Evolutionary conservation across 2,113 vertebrate species (phyloP).

Genomic region (Genyomyrus donnyi): DNA sequence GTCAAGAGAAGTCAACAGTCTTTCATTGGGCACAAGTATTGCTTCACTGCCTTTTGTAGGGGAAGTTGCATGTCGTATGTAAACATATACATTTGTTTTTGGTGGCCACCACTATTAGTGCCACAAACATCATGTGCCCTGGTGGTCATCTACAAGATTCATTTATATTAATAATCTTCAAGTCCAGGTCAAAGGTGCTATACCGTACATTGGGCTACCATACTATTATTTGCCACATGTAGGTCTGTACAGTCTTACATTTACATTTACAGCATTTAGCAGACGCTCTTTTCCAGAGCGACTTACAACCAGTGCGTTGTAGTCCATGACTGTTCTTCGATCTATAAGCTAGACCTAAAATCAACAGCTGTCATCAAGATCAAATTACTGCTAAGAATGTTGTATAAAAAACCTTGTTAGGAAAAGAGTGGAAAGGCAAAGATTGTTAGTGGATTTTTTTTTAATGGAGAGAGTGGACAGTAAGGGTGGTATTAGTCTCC

Average conservation of each 20-base stretch:
- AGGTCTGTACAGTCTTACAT: not conserved
- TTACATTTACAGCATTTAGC: too few relatives aligned
- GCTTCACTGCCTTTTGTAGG: not conserved
- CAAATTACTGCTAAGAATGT: too few relatives aligned
- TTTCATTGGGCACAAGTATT: not conserved
- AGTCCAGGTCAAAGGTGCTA: not conserved
- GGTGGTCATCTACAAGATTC: not conserved
- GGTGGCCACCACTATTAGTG: not conserved
- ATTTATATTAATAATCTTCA: not conserved
- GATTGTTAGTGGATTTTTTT: too few relatives aligned
- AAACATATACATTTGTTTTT: not conserved
- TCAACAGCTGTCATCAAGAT: too few relatives aligned
- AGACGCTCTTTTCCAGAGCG: too few relatives aligned
- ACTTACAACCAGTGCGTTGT: too few relatives aligned
- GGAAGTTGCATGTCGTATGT: not conserved
- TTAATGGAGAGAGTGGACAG: too few relatives aligned
- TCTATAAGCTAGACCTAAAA: too few relatives aligned
- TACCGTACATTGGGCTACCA: not conserved
- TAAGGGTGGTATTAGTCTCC: too few relatives aligned
- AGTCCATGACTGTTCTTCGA: too few relatives aligned
- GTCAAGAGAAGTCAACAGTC: not conserved
- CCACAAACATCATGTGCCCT: not conserved
- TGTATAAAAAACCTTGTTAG: too few relatives aligned
- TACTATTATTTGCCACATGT: not conserved
- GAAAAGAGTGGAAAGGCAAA: too few relatives aligned